Conservation (phyloP, 2,113 vertebrate genomes). For the Prionailurus bengalensis region DNA sequence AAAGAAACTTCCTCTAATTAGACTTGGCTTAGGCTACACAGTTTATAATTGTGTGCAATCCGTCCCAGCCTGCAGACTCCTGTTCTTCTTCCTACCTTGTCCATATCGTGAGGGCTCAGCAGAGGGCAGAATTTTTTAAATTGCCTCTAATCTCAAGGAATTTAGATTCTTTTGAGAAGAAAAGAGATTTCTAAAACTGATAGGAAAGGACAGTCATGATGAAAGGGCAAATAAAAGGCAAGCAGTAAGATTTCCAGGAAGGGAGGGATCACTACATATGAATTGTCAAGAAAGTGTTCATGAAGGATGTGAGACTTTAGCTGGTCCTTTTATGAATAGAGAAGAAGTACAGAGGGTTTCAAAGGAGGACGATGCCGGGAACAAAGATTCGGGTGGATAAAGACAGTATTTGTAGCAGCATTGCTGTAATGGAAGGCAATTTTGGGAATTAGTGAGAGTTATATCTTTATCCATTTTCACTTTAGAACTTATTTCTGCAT, state of each 20-base stretch:
- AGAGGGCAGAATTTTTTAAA: not conserved
- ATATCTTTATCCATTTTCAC: constrained; percentile 76
- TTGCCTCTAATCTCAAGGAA: not conserved
- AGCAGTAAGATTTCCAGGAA: not conserved
- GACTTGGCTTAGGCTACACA: not conserved
- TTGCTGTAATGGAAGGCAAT: constrained; percentile 66
- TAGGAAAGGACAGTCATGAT: not conserved
- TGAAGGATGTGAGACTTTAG: not conserved
- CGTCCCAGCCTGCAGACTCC: not conserved
- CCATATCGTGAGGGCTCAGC: not conserved
- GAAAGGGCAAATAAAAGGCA: constrained; percentile 24
- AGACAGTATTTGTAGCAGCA: constrained; percentile 62
- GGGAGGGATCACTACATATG: not conserved
- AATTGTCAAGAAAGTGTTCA: not conserved
- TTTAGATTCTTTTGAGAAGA: not conserved
- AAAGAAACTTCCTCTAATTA: constrained; percentile 43
- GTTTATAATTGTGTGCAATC: not conserved
- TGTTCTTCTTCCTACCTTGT: not conserved
- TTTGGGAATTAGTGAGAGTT: constrained; percentile 78
- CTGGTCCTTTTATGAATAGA: not conserved
- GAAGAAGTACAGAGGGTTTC: not conserved
- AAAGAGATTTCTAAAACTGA: not conserved
- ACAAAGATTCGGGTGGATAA: not conserved
- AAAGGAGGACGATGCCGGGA: not conserved
- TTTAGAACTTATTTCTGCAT: constrained; percentile 80